Conservation (phyloP, 2,797 vertebrate species). For the Sylvia borin region DNA sequence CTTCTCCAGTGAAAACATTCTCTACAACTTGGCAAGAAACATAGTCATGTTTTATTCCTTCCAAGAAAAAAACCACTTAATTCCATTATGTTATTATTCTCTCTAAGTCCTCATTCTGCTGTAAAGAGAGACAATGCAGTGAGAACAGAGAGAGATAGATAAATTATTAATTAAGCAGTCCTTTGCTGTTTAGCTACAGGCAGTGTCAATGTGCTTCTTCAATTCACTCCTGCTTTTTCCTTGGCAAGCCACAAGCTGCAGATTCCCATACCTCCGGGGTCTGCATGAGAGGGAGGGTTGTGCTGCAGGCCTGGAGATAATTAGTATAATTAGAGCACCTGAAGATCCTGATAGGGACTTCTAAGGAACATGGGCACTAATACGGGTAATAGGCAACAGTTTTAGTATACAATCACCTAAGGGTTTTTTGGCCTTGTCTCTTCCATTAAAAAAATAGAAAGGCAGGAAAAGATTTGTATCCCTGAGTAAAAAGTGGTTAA, state of each 20-base stretch:
- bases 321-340: not conserved
- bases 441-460: not conserved
- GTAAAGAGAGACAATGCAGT: not conserved
- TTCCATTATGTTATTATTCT: conserved; percentile 1
- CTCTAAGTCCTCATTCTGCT: not conserved
- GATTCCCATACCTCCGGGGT: not conserved
- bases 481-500: not conserved
- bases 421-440: not conserved
- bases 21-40: not conserved
- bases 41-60: not conserved
- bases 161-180: conserved; percentile 10
- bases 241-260: not conserved
- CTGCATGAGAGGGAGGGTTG: not conserved
- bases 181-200: not conserved
- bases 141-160: not conserved
- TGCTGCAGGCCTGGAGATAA: not conserved
- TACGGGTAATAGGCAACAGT: not conserved
- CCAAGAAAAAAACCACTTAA: not conserved
- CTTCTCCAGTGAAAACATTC: not conserved
- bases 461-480: not conserved
- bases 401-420: not conserved
- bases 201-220: not conserved
- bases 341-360: not conserved
- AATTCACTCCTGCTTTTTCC: not conserved
- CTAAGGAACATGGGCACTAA: not conserved